phyloP scores from a whole-genome alignment of 1,140 invertebrate species.

The Drosophila auraria region DNA sequence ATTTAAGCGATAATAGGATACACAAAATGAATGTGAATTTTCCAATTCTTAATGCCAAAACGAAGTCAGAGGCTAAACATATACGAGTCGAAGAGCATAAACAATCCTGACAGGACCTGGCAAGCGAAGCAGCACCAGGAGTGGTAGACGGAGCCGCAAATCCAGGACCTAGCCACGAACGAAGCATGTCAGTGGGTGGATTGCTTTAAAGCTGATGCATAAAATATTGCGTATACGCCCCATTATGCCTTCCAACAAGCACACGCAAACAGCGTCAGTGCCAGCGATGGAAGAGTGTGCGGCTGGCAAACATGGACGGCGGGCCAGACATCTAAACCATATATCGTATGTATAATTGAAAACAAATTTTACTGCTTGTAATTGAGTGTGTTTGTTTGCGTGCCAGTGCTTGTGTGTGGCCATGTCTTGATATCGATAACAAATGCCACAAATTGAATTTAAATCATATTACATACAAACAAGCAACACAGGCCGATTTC shows the following conservation, averaged over 20 bases:
- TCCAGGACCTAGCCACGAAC: background rate
- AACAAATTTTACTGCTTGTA: slow-evolving; percentile 80
- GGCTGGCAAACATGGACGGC: slow-evolving; percentile 29
- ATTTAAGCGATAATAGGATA: slow-evolving; percentile 36
- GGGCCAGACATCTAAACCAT: slow-evolving; percentile 55
- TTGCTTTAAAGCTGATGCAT: slow-evolving; percentile 66
- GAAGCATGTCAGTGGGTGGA: slow-evolving; percentile 23
- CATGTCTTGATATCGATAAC: slow-evolving; percentile 80
- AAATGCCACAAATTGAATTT: slow-evolving; percentile 82
- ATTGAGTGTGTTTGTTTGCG: slow-evolving; percentile 61
- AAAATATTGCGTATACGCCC: slow-evolving; percentile 77
- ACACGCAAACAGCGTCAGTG: background rate
- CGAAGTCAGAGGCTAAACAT: slow-evolving; percentile 24
- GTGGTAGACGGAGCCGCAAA: background rate
- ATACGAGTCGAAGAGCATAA: slow-evolving; percentile 26
- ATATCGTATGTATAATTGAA: slow-evolving; percentile 75
- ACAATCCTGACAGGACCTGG: slow-evolving; percentile 24
- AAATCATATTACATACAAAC: slow-evolving; percentile 74
- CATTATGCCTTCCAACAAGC: slow-evolving; percentile 34
- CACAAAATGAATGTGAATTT: slow-evolving; percentile 34
- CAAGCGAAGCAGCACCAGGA: background rate
- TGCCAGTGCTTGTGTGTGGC: slow-evolving; percentile 14
- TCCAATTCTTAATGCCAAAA: slow-evolving; percentile 38
- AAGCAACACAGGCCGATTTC: slow-evolving; percentile 27
- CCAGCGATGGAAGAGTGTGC: background rate